Evolutionary conservation across 2,797 vertebrate genomes (phyloP).

Genomic region (Dromococcyx pavoninus): DNA sequence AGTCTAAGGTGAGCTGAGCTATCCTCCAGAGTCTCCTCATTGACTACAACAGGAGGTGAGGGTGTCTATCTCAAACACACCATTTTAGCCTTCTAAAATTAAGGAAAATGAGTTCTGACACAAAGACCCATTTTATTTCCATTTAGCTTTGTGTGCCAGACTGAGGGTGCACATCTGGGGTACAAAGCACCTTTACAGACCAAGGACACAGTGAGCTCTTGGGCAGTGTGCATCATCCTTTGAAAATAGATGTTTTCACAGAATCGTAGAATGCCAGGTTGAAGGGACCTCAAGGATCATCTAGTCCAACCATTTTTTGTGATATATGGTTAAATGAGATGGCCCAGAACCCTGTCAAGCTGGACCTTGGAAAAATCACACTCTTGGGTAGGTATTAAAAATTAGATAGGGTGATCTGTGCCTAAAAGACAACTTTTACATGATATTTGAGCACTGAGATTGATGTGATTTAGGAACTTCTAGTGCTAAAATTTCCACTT

Average conservation of each 20-base stretch:
- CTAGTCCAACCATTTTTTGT: no score
- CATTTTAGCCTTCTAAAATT: not conserved
- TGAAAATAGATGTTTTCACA: not conserved
- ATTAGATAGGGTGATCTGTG: not conserved
- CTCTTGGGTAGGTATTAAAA: not conserved
- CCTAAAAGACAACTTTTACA: not conserved
- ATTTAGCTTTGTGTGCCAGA: not conserved
- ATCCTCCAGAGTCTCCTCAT: not conserved
- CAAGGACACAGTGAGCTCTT: not conserved
- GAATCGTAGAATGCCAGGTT: no score
- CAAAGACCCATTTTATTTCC: rapidly evolving
- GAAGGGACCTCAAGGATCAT: no score
- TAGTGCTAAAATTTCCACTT: no score
- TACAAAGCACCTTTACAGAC: not conserved
- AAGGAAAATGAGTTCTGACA: not conserved
- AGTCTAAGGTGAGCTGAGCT: not conserved
- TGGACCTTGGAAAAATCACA: not conserved
- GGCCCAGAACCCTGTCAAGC: no score
- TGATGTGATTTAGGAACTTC: not conserved
- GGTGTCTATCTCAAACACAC: not conserved
- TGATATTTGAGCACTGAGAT: not conserved
- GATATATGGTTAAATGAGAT: no score
- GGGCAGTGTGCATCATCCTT: not conserved
- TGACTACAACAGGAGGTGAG: not conserved
- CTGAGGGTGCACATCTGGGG: rapidly evolving